Evolutionary conservation across 2,888 invertebrate genomes (phyloP), one percentile per base, ranked within the genome.

Genomic region (Macropis europaea): DNA sequence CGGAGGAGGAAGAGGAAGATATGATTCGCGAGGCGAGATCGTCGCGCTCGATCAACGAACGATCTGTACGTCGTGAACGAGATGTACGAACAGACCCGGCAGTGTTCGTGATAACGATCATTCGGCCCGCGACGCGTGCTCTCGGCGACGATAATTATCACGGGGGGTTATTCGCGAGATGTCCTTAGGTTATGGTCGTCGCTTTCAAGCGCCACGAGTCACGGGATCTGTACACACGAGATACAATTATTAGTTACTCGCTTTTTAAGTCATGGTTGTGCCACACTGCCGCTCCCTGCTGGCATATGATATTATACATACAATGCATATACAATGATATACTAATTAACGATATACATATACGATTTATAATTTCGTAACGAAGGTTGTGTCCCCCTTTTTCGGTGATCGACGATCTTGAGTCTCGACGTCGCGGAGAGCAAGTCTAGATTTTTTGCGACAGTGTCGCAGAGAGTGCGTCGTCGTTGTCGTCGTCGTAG

Each of bases 321-420:
- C 69, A 63, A 66, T 57, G 71, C 28, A 63, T 62, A 73, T 50
- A 67, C 50, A 40, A 77, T 57, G 43, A 48, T 68, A 56, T 36
- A 67, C 62, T 70, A 79, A 57, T 72, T 52, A 80, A 68, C 26
- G 67, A 76, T 61, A 68, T 45, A 67, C 56, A 79, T 72, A 81
- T 74, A 81, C 75, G 71, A 84, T 79, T 79, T 84, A 82, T 85
- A 84, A 83, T 86, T 87, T 84, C 84, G 87, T 87, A 88, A 88
- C 86, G 83, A 88, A 88, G 88, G 88, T 89, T 88, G 88, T 88
- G 88, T 86, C 84, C 82, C 85, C 79, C 52, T 56, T 61, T 52
- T 62, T 47, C 34, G 81, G 75, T 71, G 82, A 83, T 79, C 80
- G 84, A 82, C 77, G 78, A 81, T 75, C 79, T 73, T 73, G 73